A percentile compares a stretch with the other conserved stretches of the same genome.
Evolutionary conservation across 1,140 invertebrate species (phyloP).

Genomic region (Diabrotica undecimpunctata): DNA sequence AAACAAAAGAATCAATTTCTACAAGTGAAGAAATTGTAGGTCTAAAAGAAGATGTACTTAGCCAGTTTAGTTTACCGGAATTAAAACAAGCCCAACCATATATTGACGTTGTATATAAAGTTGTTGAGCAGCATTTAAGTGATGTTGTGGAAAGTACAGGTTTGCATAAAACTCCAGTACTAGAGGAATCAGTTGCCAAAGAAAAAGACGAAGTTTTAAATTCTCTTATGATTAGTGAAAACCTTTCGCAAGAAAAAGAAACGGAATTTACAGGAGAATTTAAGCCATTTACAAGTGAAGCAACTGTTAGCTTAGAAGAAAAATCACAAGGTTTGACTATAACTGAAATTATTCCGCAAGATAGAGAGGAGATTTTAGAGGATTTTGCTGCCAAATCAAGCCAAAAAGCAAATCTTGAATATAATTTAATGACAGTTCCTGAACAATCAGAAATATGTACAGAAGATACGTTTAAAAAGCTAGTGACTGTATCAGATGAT

Average conservation of each 20-base stretch:
- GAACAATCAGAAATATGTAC: slow-evolving; percentile 38
- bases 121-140: slow-evolving; percentile 31
- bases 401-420: slow-evolving; percentile 37
- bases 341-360: slow-evolving; percentile 42
- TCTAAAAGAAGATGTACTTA: slow-evolving; percentile 29
- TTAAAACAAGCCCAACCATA: slow-evolving; percentile 32
- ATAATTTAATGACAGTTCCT: slow-evolving; percentile 39
- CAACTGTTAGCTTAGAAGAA: slow-evolving; percentile 50
- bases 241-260: slow-evolving; percentile 43
- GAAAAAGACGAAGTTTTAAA: slow-evolving; percentile 31
- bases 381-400: slow-evolving; percentile 28
- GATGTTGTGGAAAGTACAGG: slow-evolving; percentile 28
- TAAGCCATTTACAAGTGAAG: slow-evolving; percentile 43
- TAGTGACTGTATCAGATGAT: slow-evolving; percentile 29
- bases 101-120: slow-evolving; percentile 37
- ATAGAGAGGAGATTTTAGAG: slow-evolving; percentile 44
- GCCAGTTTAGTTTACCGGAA: slow-evolving; percentile 32
- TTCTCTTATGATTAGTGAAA: slow-evolving; percentile 41
- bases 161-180: slow-evolving; percentile 11
- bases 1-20: slow-evolving; percentile 28
- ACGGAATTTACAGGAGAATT: slow-evolving; percentile 42
- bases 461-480: slow-evolving; percentile 31
- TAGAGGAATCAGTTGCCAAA: slow-evolving; percentile 28
- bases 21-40: slow-evolving; percentile 26
- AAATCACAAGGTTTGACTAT: slow-evolving; percentile 41